phyloP scores from a whole-genome alignment of 2,113 vertebrate genomes.

The Herpailurus yagouaroundi region DNA sequence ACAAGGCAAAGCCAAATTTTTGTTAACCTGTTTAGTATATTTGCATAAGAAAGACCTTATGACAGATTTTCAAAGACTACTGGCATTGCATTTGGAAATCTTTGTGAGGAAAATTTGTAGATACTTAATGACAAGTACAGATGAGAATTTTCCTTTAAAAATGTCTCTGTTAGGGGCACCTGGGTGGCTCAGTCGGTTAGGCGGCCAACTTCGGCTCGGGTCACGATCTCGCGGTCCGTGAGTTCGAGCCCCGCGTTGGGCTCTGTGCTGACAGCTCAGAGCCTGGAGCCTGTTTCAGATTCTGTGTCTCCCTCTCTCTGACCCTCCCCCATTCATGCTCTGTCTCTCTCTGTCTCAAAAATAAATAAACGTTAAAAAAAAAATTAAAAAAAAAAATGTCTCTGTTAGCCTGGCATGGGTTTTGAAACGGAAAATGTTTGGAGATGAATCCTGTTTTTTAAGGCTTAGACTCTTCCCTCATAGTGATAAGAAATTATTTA shows the following conservation, averaged over 20 bases:
- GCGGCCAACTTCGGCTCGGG: no score
- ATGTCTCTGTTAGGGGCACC: neutral
- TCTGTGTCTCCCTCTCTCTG: no score
- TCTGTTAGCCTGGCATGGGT: neutral
- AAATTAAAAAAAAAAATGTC: no score
- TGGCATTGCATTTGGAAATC: neutral
- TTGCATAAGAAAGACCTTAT: neutral
- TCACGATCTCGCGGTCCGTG: no score
- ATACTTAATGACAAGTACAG: neutral
- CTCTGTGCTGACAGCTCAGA: no score
- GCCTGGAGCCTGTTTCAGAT: no score
- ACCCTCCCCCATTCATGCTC: no score
- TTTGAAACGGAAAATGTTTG: neutral
- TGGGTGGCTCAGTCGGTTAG: no score
- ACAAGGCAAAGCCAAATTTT: neutral
- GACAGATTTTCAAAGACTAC: neutral
- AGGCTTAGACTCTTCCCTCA: neutral
- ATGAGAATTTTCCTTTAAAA: neutral
- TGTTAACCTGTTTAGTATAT: neutral
- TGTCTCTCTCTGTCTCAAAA: no score
- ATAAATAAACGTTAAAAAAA: no score
- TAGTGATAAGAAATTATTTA: neutral
- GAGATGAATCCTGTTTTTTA: neutral
- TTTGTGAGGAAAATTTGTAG: neutral
- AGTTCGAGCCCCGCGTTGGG: no score